phyloP scores from a whole-genome alignment of 2,797 vertebrate species.

The Syndactyla subalaris region DNA sequence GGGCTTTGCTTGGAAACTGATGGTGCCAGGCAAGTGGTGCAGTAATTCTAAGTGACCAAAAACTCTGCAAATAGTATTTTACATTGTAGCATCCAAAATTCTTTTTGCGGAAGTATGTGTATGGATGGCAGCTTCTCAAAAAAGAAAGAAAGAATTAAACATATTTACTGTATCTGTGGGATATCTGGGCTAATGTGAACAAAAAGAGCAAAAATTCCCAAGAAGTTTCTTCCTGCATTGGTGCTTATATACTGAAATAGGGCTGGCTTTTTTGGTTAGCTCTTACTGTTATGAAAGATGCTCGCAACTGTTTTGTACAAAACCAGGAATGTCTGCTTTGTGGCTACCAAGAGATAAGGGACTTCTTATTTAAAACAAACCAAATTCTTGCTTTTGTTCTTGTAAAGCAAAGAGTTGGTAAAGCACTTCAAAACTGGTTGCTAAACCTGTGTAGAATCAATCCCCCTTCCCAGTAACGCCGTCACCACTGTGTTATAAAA shows the following conservation, averaged over 20 bases:
- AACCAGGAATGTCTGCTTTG: not conserved
- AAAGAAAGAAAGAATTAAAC: not conserved
- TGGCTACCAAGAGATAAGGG: not conserved
- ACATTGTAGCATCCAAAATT: not conserved
- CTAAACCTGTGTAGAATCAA: not conserved
- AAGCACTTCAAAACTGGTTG: not conserved
- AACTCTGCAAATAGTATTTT: not conserved
- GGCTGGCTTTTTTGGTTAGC: not conserved
- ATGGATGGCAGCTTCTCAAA: not conserved
- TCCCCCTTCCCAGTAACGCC: not conserved
- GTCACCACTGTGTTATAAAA: not conserved
- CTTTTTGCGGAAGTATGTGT: not conserved
- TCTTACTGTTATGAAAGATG: not conserved
- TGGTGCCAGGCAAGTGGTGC: not conserved
- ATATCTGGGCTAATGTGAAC: not conserved
- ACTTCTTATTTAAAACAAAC: not conserved
- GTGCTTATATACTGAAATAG: not conserved
- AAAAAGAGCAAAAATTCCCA: not conserved
- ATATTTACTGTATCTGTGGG: not conserved
- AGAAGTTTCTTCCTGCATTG: not conserved
- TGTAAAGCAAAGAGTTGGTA: not conserved
- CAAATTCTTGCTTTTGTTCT: not conserved
- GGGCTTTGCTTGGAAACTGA: not conserved
- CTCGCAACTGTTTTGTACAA: not conserved
- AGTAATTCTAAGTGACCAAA: not conserved